A percentile compares a stretch with the other conserved stretches of the same genome.
Conservation (phyloP, 2,797 vertebrate species). For the Phalloptychus januarius region DNA sequence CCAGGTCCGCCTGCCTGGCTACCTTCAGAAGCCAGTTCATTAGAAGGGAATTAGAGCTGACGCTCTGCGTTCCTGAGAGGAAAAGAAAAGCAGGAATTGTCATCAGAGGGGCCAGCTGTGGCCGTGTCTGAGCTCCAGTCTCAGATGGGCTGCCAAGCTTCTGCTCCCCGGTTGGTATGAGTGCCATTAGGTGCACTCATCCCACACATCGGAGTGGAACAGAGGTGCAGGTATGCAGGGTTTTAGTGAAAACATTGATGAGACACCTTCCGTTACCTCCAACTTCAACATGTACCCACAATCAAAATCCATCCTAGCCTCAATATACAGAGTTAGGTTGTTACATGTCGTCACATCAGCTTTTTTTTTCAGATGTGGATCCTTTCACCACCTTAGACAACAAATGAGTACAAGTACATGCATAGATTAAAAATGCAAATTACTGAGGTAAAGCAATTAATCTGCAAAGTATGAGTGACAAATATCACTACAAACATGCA, state of each 20-base stretch:
- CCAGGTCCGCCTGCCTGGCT: slow-evolving; percentile 50
- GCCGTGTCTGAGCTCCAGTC: slow-evolving; percentile 53
- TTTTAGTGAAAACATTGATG: slow-evolving; percentile 13
- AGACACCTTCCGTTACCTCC: slow-evolving; percentile 20
- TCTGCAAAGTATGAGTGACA: background rate
- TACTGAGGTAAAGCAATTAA: background rate
- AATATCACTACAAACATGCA: background rate
- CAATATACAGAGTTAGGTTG: slow-evolving; percentile 25
- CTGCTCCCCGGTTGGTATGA: slow-evolving; percentile 28
- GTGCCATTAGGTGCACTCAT: slow-evolving; percentile 1
- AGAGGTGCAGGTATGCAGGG: slow-evolving; percentile 24
- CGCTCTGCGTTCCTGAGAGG: slow-evolving; percentile 62
- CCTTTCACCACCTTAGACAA: background rate
- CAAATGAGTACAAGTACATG: background rate
- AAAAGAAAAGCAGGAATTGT: slow-evolving; percentile 70
- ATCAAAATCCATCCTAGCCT: slow-evolving; percentile 6
- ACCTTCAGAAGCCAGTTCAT: slow-evolving; percentile 74
- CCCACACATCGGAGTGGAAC: slow-evolving; percentile 13
- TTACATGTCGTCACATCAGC: slow-evolving; percentile 17
- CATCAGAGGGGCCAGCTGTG: slow-evolving; percentile 73
- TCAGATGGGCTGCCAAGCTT: slow-evolving; percentile 75
- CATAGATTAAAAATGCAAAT: background rate
- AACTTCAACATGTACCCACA: background rate
- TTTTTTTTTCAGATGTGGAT: slow-evolving; percentile 8
- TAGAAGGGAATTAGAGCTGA: slow-evolving; percentile 81